A percentile compares a stretch with the other conserved stretches of the same genome.
Evolutionary conservation across 2,113 vertebrate species (phyloP).

Genomic region (Lagopus leucura): DNA sequence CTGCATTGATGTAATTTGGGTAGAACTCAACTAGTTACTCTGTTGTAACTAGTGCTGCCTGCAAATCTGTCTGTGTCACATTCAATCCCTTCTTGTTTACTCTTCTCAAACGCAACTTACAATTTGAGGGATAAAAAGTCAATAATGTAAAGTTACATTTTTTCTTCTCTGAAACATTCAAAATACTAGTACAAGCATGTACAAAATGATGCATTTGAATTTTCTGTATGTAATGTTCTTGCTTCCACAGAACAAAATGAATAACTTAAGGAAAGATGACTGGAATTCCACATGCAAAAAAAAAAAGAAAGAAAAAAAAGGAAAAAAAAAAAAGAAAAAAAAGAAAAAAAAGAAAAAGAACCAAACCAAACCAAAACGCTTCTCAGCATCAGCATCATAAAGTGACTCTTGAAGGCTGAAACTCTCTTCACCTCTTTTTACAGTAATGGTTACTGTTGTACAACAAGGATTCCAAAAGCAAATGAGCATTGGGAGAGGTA

Average conservation of each 20-base stretch:
- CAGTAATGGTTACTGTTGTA: neutral
- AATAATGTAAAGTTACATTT: neutral
- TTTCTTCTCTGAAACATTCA: neutral
- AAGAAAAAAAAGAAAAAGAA: neutral
- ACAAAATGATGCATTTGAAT: neutral
- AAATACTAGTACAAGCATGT: conserved; percentile 18
- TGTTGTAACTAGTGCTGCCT: neutral
- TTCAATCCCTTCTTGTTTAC: conserved; percentile 11
- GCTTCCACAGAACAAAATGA: neutral
- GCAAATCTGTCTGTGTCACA: neutral
- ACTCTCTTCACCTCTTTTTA: neutral
- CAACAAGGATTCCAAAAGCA: neutral
- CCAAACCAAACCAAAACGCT: neutral
- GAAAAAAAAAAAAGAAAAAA: neutral
- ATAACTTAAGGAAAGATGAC: neutral
- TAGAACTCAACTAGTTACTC: conserved; percentile 9
- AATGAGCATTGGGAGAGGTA: neutral
- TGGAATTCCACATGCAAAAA: neutral
- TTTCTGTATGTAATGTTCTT: neutral
- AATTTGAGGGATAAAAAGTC: conserved; percentile 65
- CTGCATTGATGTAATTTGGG: conserved; percentile 15
- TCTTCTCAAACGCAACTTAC: conserved; percentile 45
- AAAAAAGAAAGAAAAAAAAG: neutral
- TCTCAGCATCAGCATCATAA: neutral
- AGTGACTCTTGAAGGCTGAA: neutral